Percentiles rank a stretch among this genome's conserved stretches.
Evolutionary conservation across 2,888 invertebrate species (phyloP).

Genomic region (Apotomis betuletana): DNA sequence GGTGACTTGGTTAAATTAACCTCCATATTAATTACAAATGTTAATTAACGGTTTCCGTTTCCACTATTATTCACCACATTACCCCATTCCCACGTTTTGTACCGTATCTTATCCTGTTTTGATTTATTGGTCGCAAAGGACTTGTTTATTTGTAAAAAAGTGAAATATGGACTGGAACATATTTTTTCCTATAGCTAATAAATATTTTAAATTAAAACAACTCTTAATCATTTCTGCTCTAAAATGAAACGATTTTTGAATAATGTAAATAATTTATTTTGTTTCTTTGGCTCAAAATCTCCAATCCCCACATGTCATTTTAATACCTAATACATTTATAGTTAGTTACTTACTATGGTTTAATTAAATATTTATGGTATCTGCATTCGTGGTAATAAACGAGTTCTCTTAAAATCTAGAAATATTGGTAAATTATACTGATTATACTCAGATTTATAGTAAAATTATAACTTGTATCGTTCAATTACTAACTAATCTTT

Average conservation of each 20-base stretch:
- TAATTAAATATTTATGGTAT: neutral
- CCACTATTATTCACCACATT: too few relatives aligned
- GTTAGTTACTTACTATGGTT: neutral
- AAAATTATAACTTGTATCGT: too few relatives aligned
- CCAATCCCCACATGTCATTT: conserved; percentile 1
- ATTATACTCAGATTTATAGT: neutral
- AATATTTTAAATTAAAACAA: conserved; percentile 16
- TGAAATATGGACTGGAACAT: conserved; percentile 10
- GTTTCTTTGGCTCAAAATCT: conserved; percentile 59
- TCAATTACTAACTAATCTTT: too few relatives aligned
- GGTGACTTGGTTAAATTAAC: too few relatives aligned
- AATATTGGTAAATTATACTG: neutral
- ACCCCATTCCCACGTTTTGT: too few relatives aligned
- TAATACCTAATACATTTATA: neutral
- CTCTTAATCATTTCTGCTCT: conserved; percentile 1
- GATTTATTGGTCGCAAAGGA: neutral
- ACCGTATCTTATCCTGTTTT: neutral
- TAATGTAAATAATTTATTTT: conserved; percentile 43
- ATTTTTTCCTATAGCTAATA: conserved; percentile 19
- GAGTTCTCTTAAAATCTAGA: neutral
- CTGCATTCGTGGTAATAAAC: neutral
- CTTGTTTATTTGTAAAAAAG: conserved; percentile 13
- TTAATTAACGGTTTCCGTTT: too few relatives aligned
- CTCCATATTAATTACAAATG: too few relatives aligned
- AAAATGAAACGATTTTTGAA: conserved; percentile 42